Evolutionary conservation across 2,797 vertebrate genomes (phyloP).

Genomic region (Aulostomus chinensis): DNA sequence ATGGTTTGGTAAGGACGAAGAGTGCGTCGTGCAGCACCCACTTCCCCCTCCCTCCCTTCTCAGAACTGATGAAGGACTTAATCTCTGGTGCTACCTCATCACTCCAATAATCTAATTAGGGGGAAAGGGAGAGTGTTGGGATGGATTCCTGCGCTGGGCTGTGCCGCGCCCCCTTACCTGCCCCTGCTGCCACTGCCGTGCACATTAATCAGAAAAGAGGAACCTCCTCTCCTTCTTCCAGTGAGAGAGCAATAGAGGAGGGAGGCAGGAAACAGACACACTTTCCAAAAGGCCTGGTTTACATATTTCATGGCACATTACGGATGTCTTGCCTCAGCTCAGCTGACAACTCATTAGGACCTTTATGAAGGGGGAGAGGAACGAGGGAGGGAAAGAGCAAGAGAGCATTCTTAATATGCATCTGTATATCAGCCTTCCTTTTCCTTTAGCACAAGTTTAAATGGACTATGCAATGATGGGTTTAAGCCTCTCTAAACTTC

Average conservation of each 20-base stretch:
- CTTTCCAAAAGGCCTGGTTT: slow-evolving; percentile 69
- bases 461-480: slow-evolving; percentile 37
- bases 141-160: slow-evolving; percentile 60
- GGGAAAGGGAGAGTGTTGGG: slow-evolving; percentile 62
- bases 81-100: slow-evolving; percentile 75
- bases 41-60: slow-evolving; percentile 19
- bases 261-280: slow-evolving; percentile 38
- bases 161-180: slow-evolving; percentile 55
- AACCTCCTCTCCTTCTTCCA: slow-evolving; percentile 42
- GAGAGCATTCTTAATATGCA: slow-evolving; percentile 47
- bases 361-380: slow-evolving; percentile 59
- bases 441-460: slow-evolving; percentile 48
- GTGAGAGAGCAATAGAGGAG: slow-evolving; percentile 21
- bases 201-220: slow-evolving; percentile 67
- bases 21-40: slow-evolving; percentile 23
- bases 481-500: slow-evolving; percentile 48
- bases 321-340: slow-evolving; percentile 77
- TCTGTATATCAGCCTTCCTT: slow-evolving; percentile 46
- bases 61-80: slow-evolving; percentile 74
- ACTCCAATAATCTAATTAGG: slow-evolving; percentile 76
- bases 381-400: slow-evolving; percentile 28
- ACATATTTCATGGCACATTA: slow-evolving; percentile 82
- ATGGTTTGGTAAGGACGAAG: slow-evolving; percentile 17
- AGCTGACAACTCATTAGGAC: slow-evolving; percentile 75
- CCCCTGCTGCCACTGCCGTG: slow-evolving; percentile 43